Evolutionary conservation across 2,113 vertebrate species (phyloP), one percentile per base, ranked within the genome.

Genomic region (Meleagris gallopavo): DNA sequence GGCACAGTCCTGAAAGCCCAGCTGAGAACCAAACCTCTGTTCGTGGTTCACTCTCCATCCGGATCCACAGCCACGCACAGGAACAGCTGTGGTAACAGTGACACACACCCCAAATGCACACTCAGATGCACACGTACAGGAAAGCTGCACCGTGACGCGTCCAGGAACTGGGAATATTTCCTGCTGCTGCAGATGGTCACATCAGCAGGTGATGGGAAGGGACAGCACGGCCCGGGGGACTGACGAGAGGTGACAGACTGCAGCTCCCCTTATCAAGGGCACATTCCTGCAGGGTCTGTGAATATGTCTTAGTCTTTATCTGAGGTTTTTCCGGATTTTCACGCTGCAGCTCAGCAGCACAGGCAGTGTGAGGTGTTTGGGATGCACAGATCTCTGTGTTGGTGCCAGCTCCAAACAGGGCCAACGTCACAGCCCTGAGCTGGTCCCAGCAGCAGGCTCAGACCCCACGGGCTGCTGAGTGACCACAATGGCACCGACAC

Each of bases 121-220:
- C 79, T 55, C 34, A 20, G 71, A 32, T 9, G 2, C 1, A 0
- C 16, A 2, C 20, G 58, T 38, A 80, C 6, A 1, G 80, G 83
- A 94, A 29, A 1, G 6, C 0, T 1, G 36, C 41, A 45, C 6
- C 0, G 0, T 54, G 36, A 6, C 25, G 21, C 0, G 0, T 6
- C 83, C 21, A 55, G 55, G 69, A 80, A 40, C 24, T 5, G 0
- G 0, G 13, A 27, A 2, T 48, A 7, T 77, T 88, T 70, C 77
- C 89, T 80, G 9, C 27, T 54, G 41, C 30, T 60, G 55, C 50
- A 36, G 71, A 4, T 61, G 17, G 25, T 60, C 50, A 20, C 24
- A 2, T 2, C 0, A 24, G 62, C 36, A 58, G 14, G 43, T 45
- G 22, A 46, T 36, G n/a, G 34, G 46, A 58, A 52, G 29, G 14